Conservation (phyloP, 2,888 invertebrate species). For the Falcaria lacertinaria region DNA sequence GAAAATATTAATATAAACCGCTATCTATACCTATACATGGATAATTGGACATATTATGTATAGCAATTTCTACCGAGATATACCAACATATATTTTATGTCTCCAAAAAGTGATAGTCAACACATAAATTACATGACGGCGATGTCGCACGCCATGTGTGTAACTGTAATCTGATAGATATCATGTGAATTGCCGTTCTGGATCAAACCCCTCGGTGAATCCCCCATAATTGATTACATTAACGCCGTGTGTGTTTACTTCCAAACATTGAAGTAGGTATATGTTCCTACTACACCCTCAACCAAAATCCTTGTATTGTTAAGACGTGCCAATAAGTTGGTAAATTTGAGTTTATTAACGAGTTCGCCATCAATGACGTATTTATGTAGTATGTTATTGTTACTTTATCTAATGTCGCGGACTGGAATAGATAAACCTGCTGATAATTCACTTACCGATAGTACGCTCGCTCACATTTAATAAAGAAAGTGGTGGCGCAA, state of each 20-base stretch:
- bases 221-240: background rate
- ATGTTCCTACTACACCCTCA: too few species aligned
- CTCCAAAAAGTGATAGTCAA: too few species aligned
- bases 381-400: slow-evolving; percentile 15
- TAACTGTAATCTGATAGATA: slow-evolving; percentile 25
- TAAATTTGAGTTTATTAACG: background rate
- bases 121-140: too few species aligned
- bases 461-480: background rate
- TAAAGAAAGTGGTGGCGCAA: background rate
- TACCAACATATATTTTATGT: too few species aligned
- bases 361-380: slow-evolving; percentile 14
- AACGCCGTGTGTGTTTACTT: background rate
- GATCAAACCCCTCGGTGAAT: slow-evolving; percentile 3
- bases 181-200: slow-evolving; percentile 11
- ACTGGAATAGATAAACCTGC: slow-evolving; percentile 4
- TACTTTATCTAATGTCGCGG: slow-evolving; percentile 7
- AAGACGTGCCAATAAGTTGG: background rate
- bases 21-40: too few species aligned
- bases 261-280: too few species aligned
- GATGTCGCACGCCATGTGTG: slow-evolving; percentile 19
- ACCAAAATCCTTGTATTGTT: background rate
- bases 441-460: slow-evolving; percentile 5
- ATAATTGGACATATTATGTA: too few species aligned
- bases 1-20: too few species aligned
- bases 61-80: too few species aligned